Conservation (phyloP, 2,888 invertebrate genomes). For the Pachliopta kotzebuea region DNA sequence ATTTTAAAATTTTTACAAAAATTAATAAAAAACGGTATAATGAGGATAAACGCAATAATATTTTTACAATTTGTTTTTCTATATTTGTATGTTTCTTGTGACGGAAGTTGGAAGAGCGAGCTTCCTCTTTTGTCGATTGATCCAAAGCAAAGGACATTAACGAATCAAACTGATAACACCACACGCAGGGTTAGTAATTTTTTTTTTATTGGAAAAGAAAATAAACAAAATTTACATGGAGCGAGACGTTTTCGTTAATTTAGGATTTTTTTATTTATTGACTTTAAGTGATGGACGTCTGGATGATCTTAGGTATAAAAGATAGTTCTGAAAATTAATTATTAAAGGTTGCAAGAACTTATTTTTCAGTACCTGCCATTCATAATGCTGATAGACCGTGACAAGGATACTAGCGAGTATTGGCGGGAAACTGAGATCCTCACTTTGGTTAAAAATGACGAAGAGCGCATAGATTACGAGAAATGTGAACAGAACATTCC, state of each 20-base stretch:
- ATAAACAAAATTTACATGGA: background rate
- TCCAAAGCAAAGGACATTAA: constrained; percentile 31
- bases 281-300: no score
- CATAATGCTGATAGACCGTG: constrained; percentile 55
- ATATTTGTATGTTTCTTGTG: constrained; percentile 10
- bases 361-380: constrained; percentile 60
- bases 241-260: no score
- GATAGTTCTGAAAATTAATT: background rate
- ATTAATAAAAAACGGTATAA: constrained; percentile 29
- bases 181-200: constrained; percentile 20
- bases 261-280: no score
- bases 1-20: constrained; percentile 29
- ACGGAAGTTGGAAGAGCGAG: constrained; percentile 37
- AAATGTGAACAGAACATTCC: constrained; percentile 46
- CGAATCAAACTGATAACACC: constrained; percentile 32
- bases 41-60: constrained; percentile 28
- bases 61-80: constrained; percentile 5
- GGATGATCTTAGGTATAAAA: background rate
- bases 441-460: constrained; percentile 52
- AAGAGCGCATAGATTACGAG: constrained; percentile 55
- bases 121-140: constrained; percentile 49
- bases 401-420: constrained; percentile 65
- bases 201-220: background rate
- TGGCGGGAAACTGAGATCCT: constrained; percentile 71
- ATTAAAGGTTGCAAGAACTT: background rate